phyloP scores from a whole-genome alignment of 2,888 invertebrate genomes.

The Drosophila engyochracea region DNA sequence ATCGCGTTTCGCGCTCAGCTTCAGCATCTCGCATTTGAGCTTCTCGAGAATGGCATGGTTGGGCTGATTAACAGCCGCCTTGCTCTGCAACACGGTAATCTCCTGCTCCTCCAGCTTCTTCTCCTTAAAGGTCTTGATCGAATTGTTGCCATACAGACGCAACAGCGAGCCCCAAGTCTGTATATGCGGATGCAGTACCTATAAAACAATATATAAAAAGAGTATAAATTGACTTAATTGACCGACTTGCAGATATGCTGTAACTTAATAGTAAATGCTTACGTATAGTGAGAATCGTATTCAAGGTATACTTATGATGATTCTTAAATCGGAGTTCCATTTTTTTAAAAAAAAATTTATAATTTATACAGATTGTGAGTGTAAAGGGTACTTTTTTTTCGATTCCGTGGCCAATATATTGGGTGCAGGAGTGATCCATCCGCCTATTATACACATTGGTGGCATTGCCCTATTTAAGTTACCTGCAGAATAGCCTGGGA shows the following conservation, averaged over 20 bases:
- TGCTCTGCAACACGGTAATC: conserved; percentile 95
- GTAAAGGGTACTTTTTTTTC: not conserved
- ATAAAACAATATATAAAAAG: conserved; percentile 50
- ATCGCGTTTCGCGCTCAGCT: conserved; percentile 89
- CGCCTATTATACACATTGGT: not conserved
- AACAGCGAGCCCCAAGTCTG: conserved; percentile 97
- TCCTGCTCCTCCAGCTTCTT: conserved; percentile 97
- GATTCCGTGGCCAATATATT: not conserved
- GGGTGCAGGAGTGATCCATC: not conserved
- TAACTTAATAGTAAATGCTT: not conserved
- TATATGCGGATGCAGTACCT: conserved; percentile 97
- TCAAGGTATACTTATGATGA: not conserved
- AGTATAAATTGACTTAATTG: not conserved
- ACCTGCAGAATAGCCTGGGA: conserved; percentile 97
- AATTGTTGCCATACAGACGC: conserved; percentile 96
- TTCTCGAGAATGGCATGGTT: conserved; percentile 96
- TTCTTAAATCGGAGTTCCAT: not conserved
- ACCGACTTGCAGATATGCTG: not conserved
- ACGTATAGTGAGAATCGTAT: not conserved
- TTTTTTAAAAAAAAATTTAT: not conserved
- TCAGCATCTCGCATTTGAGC: conserved; percentile 92
- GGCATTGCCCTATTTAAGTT: conserved; percentile 18
- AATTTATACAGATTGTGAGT: not conserved
- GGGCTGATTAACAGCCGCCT: conserved; percentile 95
- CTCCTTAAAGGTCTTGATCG: conserved; percentile 95